These are phyloP conservation scores for Mythimna impura DNA, from an alignment of 2,888 invertebrate species.

Conservation along the genomic window DNA sequence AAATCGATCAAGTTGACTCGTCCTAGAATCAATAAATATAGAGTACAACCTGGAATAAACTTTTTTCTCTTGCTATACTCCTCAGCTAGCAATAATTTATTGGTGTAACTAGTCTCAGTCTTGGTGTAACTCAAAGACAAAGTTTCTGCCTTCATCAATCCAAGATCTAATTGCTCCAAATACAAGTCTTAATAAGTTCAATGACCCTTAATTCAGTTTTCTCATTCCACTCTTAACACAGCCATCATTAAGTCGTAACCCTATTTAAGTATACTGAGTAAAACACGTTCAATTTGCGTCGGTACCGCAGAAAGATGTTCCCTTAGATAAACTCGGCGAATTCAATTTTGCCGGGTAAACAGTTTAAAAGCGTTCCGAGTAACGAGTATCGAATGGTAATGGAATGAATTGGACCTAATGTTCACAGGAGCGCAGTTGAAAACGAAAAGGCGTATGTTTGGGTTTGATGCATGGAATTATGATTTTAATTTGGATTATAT, in stretches of 20 bases:
- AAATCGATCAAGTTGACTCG: too few species aligned
- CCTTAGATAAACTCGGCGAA: constrained; percentile 66
- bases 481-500: constrained; percentile 2
- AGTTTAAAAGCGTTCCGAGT: constrained; percentile 74
- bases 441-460: constrained; percentile 35
- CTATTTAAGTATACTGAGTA: constrained; percentile 57
- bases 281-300: constrained; percentile 63
- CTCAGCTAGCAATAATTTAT: too few species aligned
- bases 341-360: constrained; percentile 76
- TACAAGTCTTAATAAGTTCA: constrained; percentile 15
- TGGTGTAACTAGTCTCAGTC: background rate
- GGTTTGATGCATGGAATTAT: constrained; percentile 10
- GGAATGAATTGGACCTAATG: constrained; percentile 80
- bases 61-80: background rate
- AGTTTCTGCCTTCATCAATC: background rate
- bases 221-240: constrained; percentile 49
- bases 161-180: background rate
- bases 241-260: constrained; percentile 65
- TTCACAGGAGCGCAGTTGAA: constrained; percentile 56
- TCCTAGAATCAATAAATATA: too few species aligned
- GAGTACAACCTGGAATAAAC: too few species aligned
- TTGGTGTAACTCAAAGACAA: too few species aligned
- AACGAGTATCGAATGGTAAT: constrained; percentile 80
- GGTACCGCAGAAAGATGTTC: constrained; percentile 61
- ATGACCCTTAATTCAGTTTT: constrained; percentile 43